A percentile compares a stretch with the other conserved stretches of the same genome.
These are phyloP conservation scores for Virgularia gustaviana DNA, from an alignment of 92 coral and sea anemone species.

Conservation along the genomic window DNA sequence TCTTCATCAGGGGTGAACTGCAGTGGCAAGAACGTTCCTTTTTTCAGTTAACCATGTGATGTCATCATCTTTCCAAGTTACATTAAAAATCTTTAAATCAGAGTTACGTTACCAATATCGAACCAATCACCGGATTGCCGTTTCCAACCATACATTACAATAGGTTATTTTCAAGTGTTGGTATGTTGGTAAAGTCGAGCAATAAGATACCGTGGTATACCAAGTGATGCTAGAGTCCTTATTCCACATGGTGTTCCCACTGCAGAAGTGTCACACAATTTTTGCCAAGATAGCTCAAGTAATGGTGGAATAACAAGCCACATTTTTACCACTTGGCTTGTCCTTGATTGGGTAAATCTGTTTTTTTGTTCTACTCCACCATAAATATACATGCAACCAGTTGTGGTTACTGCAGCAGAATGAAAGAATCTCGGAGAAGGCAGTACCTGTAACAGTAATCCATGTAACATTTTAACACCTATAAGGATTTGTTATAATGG, in stretches of 20 bases:
- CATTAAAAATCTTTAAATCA: no score
- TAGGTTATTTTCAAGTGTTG: no score
- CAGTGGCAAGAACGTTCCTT: no score
- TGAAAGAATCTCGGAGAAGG: conserved; percentile 85
- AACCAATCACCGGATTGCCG: no score
- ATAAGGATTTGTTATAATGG: neutral
- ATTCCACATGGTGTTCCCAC: conserved; percentile 26
- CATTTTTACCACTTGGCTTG: conserved; percentile 67
- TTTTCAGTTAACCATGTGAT: no score
- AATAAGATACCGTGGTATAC: conserved; percentile 57
- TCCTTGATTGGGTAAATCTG: conserved; percentile 54
- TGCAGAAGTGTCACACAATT: conserved; percentile 46
- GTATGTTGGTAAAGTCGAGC: no score
- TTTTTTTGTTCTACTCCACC: conserved; percentile 82
- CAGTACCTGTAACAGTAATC: conserved; percentile 50
- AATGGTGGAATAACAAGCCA: conserved; percentile 76
- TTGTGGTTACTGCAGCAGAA: conserved; percentile 83
- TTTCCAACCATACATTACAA: no score
- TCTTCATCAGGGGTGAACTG: no score
- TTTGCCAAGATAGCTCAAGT: conserved; percentile 59
- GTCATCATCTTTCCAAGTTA: no score
- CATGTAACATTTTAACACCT: neutral
- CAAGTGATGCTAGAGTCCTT: conserved; percentile 44
- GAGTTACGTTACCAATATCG: no score
- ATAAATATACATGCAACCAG: conserved; percentile 86